These are phyloP conservation scores for Champsocephalus gunnari DNA, from an alignment of 2,797 vertebrate genomes.

Conservation along the genomic window DNA sequence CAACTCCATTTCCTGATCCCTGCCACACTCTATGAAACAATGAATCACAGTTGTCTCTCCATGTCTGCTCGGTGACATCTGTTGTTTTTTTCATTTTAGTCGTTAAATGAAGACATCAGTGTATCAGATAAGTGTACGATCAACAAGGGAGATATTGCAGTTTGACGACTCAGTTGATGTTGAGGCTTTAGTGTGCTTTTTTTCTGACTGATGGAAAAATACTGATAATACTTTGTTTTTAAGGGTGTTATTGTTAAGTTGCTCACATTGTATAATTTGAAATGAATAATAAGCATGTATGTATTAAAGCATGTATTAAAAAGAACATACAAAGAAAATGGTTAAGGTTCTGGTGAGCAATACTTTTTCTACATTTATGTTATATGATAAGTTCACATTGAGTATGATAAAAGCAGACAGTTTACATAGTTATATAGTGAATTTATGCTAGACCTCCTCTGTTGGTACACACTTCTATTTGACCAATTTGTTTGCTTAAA, in stretches of 20 bases:
- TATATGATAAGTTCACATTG: too few species aligned
- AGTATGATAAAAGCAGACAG: too few species aligned
- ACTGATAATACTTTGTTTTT: not conserved
- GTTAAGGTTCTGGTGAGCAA: not conserved
- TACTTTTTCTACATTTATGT: too few species aligned
- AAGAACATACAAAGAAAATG: not conserved
- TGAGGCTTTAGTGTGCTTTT: not conserved
- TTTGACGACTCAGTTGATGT: not conserved
- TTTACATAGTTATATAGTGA: not conserved
- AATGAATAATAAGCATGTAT: not conserved
- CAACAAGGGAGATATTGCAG: not conserved
- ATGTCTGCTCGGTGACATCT: constrained; percentile 53
- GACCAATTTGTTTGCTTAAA: constrained; percentile 37
- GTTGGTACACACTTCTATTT: constrained; percentile 29
- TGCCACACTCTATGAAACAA: constrained; percentile 36
- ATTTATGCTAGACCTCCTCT: not conserved
- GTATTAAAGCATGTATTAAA: not conserved
- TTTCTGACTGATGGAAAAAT: constrained; percentile 8
- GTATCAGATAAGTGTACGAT: constrained; percentile 1
- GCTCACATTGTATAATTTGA: not conserved
- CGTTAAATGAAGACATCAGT: constrained; percentile 56
- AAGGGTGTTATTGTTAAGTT: constrained; percentile 3
- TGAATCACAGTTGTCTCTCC: constrained; percentile 55
- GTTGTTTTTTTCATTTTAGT: constrained; percentile 37
- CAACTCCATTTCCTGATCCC: constrained; percentile 52